Percentiles rank a stretch among this genome's conserved stretches.
Conservation (phyloP, 2,888 invertebrate species). For the Eristalinus sepulchralis region DNA sequence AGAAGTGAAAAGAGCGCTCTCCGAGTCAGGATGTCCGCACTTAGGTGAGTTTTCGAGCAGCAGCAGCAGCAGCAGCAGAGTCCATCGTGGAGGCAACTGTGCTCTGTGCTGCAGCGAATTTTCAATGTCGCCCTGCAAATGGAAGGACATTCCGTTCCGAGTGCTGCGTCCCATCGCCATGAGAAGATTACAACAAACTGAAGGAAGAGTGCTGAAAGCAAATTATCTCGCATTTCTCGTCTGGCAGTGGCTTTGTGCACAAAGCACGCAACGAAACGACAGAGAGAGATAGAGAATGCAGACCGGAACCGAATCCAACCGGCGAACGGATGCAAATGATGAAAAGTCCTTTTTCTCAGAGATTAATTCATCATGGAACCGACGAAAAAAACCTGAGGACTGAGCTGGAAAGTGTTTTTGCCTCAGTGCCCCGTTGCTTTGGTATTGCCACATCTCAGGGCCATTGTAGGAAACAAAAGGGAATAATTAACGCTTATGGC, state of each 20-base stretch:
- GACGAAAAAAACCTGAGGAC: slow-evolving; percentile 19
- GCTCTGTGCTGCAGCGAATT: slow-evolving; percentile 20
- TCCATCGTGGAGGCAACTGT: not conserved
- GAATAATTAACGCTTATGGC: slow-evolving; percentile 42
- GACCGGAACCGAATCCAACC: slow-evolving; percentile 6
- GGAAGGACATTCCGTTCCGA: slow-evolving; percentile 43
- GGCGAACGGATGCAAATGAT: slow-evolving; percentile 31
- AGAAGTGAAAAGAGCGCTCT: not conserved
- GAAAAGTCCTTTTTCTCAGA: slow-evolving; percentile 43
- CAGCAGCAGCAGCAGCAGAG: not conserved
- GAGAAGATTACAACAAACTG: slow-evolving; percentile 56
- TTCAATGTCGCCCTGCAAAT: slow-evolving; percentile 45
- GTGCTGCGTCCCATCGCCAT: slow-evolving; percentile 26
- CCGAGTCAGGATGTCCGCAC: slow-evolving; percentile 1
- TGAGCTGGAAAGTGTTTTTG: slow-evolving; percentile 13
- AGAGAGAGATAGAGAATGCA: not conserved
- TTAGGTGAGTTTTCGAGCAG: not conserved
- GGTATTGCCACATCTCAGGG: not conserved
- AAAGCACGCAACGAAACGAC: slow-evolving; percentile 8
- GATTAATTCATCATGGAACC: slow-evolving; percentile 59
- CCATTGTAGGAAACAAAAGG: slow-evolving; percentile 39
- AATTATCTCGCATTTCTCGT: slow-evolving; percentile 62
- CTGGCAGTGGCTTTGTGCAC: slow-evolving; percentile 19
- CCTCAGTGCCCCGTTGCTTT: not conserved
- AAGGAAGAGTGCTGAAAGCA: slow-evolving; percentile 51